Evolutionary conservation across 2,797 vertebrate genomes (phyloP).

Genomic region (Periparus ater): DNA sequence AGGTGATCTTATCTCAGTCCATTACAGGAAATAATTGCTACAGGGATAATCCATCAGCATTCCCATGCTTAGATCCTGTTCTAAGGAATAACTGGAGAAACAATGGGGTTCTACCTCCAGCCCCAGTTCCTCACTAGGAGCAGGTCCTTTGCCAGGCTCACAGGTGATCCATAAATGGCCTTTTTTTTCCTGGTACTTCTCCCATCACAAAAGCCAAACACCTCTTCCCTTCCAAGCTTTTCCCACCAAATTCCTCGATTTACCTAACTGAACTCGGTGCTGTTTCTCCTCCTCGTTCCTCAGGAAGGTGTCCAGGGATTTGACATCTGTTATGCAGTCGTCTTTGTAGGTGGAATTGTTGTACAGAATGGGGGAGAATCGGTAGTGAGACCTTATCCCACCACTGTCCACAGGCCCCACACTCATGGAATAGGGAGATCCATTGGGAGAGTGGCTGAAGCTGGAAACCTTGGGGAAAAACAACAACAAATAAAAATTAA

Average conservation of each 20-base stretch:
- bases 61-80: background rate
- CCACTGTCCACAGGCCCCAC: slow-evolving; percentile 83
- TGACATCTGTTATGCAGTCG: slow-evolving; percentile 90
- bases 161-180: fast-evolving
- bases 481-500: background rate
- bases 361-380: slow-evolving; percentile 87
- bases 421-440: slow-evolving; percentile 80
- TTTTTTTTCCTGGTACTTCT: background rate
- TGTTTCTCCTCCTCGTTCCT: slow-evolving; percentile 89
- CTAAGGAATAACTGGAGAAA: background rate
- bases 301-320: slow-evolving; percentile 89
- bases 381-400: slow-evolving; percentile 86
- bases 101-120: fast-evolving
- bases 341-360: slow-evolving; percentile 88
- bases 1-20: background rate
- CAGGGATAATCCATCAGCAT: background rate
- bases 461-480: slow-evolving; percentile 76
- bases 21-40: fast-evolving
- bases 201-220: background rate
- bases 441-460: slow-evolving; percentile 81
- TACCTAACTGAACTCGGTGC: slow-evolving; percentile 90
- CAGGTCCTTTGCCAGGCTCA: background rate
- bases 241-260: background rate
- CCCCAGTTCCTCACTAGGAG: background rate
- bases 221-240: background rate